Evolutionary conservation across 1,140 invertebrate species (phyloP).

Genomic region (Drosophila auraria): DNA sequence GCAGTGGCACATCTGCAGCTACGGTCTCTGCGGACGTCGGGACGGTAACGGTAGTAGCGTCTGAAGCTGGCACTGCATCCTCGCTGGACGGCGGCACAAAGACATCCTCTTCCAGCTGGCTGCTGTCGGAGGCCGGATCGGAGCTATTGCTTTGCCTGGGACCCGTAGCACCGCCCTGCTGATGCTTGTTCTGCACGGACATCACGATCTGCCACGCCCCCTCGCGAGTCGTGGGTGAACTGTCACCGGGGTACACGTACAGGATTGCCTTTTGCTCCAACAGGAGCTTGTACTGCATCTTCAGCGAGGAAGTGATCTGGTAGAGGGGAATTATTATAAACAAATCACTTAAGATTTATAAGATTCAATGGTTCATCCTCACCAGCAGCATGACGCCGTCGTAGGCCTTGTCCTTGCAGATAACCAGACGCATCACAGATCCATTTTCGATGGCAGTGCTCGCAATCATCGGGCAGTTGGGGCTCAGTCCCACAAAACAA

Average conservation of each 20-base stretch:
- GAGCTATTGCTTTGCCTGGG: conserved; percentile 76
- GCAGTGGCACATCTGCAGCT: conserved; percentile 24
- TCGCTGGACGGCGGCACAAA: conserved; percentile 66
- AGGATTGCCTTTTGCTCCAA: conserved; percentile 88
- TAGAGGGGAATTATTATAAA: not conserved
- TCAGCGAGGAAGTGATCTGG: conserved; percentile 89
- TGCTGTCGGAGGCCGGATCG: conserved; percentile 80
- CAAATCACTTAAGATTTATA: too few relatives aligned
- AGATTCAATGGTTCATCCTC: conserved; percentile 24
- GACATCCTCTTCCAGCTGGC: conserved; percentile 77
- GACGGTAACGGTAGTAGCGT: not conserved
- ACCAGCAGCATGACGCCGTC: conserved; percentile 89
- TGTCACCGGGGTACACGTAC: conserved; percentile 87
- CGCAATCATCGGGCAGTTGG: conserved; percentile 88
- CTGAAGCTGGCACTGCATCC: conserved; percentile 31
- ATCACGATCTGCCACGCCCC: conserved; percentile 85
- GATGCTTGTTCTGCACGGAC: conserved; percentile 64
- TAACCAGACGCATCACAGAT: conserved; percentile 87
- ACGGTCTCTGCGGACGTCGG: conserved; percentile 12
- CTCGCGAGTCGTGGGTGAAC: conserved; percentile 66
- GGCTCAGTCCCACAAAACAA: conserved; percentile 89
- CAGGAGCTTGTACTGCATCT: conserved; percentile 88
- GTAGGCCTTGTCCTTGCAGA: conserved; percentile 89
- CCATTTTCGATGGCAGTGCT: conserved; percentile 88
- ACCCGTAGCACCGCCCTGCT: conserved; percentile 32